Conservation (phyloP, 2,797 vertebrate genomes). For the Cercopithecus mitis region DNA sequence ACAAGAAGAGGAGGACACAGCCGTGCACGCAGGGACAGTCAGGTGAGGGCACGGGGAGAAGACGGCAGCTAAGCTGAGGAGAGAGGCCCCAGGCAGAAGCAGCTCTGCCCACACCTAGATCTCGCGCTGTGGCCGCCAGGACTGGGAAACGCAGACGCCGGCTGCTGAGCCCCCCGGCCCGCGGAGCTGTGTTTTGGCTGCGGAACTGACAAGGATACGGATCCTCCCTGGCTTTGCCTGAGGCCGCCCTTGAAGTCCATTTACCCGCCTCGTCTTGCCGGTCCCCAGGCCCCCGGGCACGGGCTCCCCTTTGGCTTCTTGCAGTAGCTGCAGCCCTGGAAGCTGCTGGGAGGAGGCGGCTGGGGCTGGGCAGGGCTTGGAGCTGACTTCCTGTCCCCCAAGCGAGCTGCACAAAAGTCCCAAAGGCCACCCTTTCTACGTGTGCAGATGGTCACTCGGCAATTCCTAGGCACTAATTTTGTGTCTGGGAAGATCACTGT, state of each 20-base stretch:
- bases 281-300: neutral
- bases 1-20: neutral
- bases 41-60: neutral
- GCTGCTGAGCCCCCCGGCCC: neutral
- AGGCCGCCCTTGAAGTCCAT: rapidly evolving
- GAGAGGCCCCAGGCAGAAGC: neutral
- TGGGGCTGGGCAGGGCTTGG: no score
- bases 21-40: no score
- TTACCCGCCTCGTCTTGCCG: rapidly evolving
- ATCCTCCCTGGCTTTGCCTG: neutral
- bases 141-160: neutral
- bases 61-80: neutral
- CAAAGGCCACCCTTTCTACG: neutral
- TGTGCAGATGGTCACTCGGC: rapidly evolving
- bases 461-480: neutral
- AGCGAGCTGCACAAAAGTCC: neutral
- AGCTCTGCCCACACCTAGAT: neutral
- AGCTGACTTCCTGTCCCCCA: neutral
- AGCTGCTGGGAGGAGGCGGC: neutral
- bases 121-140: neutral
- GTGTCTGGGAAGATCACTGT: neutral
- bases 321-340: neutral
- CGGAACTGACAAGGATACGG: rapidly evolving
- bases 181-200: neutral
- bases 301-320: rapidly evolving